Percentiles rank a stretch among this genome's conserved stretches.
phyloP scores from a whole-genome alignment of 2,113 vertebrate genomes.

The Desmodus rotundus region DNA sequence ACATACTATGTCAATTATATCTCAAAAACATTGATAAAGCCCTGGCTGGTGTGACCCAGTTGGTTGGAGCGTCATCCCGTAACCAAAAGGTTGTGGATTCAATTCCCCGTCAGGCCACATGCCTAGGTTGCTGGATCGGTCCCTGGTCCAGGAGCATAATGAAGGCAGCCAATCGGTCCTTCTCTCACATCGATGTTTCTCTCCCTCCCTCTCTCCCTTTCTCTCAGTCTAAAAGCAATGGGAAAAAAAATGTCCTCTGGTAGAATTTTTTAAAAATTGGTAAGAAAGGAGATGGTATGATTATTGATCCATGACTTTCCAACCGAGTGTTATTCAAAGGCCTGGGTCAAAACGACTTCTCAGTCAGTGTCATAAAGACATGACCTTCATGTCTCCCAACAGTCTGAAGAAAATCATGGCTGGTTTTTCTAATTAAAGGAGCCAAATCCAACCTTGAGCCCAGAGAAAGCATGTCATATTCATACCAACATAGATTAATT shows the following conservation, averaged over 20 bases:
- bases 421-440: not conserved
- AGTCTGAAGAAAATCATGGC: not conserved
- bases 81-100: too few species aligned
- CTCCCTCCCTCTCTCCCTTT: too few species aligned
- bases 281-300: not conserved
- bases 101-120: too few species aligned
- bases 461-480: not conserved
- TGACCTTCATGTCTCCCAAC: not conserved
- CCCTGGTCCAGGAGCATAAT: too few species aligned
- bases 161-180: too few species aligned
- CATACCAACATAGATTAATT: not conserved
- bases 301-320: not conserved
- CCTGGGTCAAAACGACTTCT: not conserved
- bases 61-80: too few species aligned
- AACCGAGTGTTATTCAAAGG: not conserved
- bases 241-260: too few species aligned
- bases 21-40: not conserved
- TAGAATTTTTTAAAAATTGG: not conserved
- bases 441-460: not conserved
- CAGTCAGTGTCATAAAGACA: not conserved
- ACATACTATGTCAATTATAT: not conserved
- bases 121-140: too few species aligned
- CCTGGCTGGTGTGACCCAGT: too few species aligned
- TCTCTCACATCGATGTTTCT: too few species aligned
- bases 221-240: too few species aligned